A percentile compares a stretch with the other conserved stretches of the same genome.
Evolutionary conservation across 2,113 vertebrate genomes (phyloP).

Genomic region (Phrynosoma platyrhinos): DNA sequence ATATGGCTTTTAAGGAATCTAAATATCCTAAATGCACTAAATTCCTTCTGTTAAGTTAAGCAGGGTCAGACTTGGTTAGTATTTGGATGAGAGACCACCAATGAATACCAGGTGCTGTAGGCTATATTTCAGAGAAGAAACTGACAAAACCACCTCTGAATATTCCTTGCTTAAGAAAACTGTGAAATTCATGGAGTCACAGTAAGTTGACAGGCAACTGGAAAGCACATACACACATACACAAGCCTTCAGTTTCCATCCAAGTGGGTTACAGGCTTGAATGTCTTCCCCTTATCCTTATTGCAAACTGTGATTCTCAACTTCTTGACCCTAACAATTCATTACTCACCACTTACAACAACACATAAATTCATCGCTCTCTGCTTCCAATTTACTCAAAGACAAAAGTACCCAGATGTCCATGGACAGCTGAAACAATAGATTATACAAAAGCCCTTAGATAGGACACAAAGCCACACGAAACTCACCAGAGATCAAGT

Average conservation of each 20-base stretch:
- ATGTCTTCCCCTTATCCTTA: background rate
- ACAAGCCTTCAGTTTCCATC: background rate
- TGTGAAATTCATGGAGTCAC: too few relatives aligned
- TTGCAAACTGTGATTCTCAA: background rate
- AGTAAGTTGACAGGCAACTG: too few relatives aligned
- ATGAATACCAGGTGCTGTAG: too few relatives aligned
- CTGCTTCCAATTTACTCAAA: background rate
- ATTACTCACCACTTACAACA: background rate
- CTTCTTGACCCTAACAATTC: background rate
- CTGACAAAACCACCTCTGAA: too few relatives aligned
- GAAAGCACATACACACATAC: too few relatives aligned
- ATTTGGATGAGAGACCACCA: too few relatives aligned
- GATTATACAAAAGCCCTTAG: background rate
- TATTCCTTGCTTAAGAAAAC: too few relatives aligned
- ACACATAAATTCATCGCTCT: background rate
- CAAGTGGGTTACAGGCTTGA: background rate
- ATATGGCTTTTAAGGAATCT: background rate
- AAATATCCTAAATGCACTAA: too few relatives aligned
- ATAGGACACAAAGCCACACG: background rate
- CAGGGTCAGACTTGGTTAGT: too few relatives aligned
- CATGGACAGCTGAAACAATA: background rate
- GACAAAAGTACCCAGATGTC: background rate
- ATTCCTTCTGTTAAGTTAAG: too few relatives aligned
- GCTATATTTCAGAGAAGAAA: too few relatives aligned
- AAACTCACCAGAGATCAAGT: constrained; percentile 29